Percentiles rank a stretch among this genome's conserved stretches.
Evolutionary conservation across 2,888 invertebrate species (phyloP).

Genomic region (Watsonalla binaria): DNA sequence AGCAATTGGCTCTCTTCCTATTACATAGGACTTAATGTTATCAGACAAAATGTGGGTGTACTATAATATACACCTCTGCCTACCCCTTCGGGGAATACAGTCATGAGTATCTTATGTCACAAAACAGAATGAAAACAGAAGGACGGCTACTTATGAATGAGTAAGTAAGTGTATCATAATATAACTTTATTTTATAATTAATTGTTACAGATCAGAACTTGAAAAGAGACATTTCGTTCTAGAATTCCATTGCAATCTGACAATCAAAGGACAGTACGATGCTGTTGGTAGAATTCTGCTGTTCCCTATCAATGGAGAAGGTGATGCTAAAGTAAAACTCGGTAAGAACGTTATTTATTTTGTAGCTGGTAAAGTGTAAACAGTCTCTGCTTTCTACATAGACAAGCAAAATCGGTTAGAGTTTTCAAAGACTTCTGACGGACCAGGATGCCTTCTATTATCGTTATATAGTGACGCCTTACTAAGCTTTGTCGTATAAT

Average conservation of each 20-base stretch:
- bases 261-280: constrained; percentile 62
- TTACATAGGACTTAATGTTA: too few species aligned
- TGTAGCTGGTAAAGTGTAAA: background rate
- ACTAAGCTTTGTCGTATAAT: too few species aligned
- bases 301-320: constrained; percentile 67
- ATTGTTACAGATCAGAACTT: constrained; percentile 51
- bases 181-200: too few species aligned
- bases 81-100: too few species aligned
- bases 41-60: too few species aligned
- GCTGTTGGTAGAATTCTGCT: constrained; percentile 58
- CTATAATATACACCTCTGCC: too few species aligned
- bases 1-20: too few species aligned
- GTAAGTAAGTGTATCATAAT: background rate
- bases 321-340: constrained; percentile 62
- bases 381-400: background rate
- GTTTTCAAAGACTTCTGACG: too few species aligned
- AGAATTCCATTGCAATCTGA: constrained; percentile 63
- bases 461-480: too few species aligned
- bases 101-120: background rate
- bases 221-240: constrained; percentile 57
- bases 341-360: constrained; percentile 37
- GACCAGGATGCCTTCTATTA: too few species aligned
- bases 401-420: too few species aligned
- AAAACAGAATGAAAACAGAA: background rate
- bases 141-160: background rate